phyloP scores from a whole-genome alignment of 1,140 invertebrate species.

The Drosophila dunni region DNA sequence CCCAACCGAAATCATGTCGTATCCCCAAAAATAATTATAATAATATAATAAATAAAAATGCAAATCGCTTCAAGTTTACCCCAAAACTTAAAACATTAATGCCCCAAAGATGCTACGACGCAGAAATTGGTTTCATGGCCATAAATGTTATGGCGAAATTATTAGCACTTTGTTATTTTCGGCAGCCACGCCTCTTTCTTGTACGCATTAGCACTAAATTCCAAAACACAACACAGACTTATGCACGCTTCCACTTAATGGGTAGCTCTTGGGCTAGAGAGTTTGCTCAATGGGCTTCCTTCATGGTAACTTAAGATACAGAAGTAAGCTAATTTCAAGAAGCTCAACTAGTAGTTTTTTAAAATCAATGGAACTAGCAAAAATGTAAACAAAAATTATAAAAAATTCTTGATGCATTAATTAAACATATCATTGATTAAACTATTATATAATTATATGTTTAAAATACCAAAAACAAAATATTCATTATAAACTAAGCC shows the following conservation, averaged over 20 bases:
- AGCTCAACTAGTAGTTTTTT: too few relatives aligned
- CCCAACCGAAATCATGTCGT: slow-evolving; percentile 26
- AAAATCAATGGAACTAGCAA: too few relatives aligned
- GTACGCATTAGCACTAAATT: slow-evolving; percentile 74
- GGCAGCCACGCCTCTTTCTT: slow-evolving; percentile 75
- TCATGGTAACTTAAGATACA: not conserved
- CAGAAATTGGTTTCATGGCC: slow-evolving; percentile 33
- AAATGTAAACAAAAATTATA: too few relatives aligned
- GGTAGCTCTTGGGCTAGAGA: not conserved
- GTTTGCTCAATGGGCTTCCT: not conserved
- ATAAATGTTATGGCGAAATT: slow-evolving; percentile 71
- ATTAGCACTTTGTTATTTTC: slow-evolving; percentile 79
- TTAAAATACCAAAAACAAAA: too few relatives aligned
- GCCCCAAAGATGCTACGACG: slow-evolving; percentile 9
- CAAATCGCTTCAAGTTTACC: slow-evolving; percentile 41
- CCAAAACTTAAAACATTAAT: slow-evolving; percentile 15
- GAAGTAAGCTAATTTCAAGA: too few relatives aligned
- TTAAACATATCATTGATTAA: too few relatives aligned
- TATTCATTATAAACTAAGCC: too few relatives aligned
- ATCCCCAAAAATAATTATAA: slow-evolving; percentile 19
- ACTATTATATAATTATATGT: too few relatives aligned
- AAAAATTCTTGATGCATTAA: too few relatives aligned
- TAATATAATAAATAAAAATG: slow-evolving; percentile 37
- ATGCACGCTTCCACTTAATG: not conserved
- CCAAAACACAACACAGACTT: slow-evolving; percentile 20